Percentiles rank a stretch among this genome's conserved stretches.
Conservation (phyloP, 2,113 vertebrate genomes). For the Callorhinus ursinus region DNA sequence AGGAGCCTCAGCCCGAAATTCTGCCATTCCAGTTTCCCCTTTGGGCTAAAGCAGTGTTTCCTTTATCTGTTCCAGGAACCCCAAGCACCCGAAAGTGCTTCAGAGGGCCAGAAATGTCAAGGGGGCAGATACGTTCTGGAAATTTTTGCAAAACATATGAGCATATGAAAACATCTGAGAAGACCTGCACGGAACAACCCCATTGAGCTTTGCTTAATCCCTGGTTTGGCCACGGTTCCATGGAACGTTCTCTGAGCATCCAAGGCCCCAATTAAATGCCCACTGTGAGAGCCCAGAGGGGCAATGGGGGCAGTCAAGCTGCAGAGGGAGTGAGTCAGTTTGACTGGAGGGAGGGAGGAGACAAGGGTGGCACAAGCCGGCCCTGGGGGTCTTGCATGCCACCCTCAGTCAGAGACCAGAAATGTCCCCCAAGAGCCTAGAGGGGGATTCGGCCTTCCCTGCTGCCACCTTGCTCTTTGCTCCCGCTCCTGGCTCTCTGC, state of each 20-base stretch:
- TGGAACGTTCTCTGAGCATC: background rate
- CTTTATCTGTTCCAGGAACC: background rate
- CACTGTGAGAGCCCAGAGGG: background rate
- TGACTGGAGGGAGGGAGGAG: background rate
- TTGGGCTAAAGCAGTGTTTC: background rate
- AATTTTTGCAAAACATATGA: background rate
- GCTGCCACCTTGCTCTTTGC: background rate
- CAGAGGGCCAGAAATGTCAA: background rate
- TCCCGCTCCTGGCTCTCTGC: background rate
- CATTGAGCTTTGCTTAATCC: background rate
- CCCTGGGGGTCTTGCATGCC: background rate
- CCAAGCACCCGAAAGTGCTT: background rate
- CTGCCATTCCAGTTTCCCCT: background rate
- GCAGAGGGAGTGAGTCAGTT: background rate
- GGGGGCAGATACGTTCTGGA: background rate
- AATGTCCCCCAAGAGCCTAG: background rate
- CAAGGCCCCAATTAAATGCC: background rate
- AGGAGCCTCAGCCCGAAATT: constrained; percentile 40
- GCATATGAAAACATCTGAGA: background rate
- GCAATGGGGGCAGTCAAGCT: background rate
- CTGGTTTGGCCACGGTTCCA: background rate
- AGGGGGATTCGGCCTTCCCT: background rate
- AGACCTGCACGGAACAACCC: background rate
- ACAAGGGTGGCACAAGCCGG: background rate
- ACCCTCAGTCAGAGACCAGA: background rate